A percentile compares a stretch with the other conserved stretches of the same genome.
Evolutionary conservation across 2,888 invertebrate species (phyloP).

Genomic region (Leucoma salicis): DNA sequence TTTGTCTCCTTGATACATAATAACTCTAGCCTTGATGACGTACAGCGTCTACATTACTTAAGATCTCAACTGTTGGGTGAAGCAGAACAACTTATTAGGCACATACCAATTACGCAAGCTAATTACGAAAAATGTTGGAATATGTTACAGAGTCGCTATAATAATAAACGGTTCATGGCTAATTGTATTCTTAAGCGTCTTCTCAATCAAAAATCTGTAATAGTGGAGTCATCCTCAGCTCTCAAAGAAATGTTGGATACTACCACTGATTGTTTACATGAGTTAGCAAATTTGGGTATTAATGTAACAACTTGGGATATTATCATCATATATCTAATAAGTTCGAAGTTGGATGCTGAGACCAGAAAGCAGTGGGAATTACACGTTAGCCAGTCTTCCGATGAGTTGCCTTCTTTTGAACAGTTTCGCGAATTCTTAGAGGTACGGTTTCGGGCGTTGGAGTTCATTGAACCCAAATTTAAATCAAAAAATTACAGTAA

Average conservation of each 20-base stretch:
- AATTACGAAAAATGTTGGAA: too few species aligned
- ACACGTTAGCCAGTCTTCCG: too few species aligned
- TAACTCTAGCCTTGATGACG: too few species aligned
- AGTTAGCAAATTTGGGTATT: neutral
- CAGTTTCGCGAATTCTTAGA: constrained; percentile 5
- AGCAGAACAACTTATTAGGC: too few species aligned
- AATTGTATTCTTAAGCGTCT: neutral
- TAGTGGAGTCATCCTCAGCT: neutral
- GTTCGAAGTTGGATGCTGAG: neutral
- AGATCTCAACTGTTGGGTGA: neutral
- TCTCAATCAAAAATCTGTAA: neutral
- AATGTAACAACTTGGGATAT: neutral
- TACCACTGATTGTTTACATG: neutral
- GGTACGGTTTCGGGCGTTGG: too few species aligned
- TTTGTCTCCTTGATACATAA: too few species aligned
- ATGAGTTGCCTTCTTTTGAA: too few species aligned
- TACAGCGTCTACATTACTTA: neutral
- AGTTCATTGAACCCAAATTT: too few species aligned
- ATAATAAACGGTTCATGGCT: too few species aligned
- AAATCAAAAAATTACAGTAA: neutral
- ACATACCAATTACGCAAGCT: too few species aligned
- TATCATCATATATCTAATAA: neutral
- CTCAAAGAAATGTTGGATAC: neutral
- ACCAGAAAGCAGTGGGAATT: neutral
- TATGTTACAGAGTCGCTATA: too few species aligned